Evolutionary conservation across 2,888 invertebrate species (phyloP).

Genomic region (Bimastos eiseni): DNA sequence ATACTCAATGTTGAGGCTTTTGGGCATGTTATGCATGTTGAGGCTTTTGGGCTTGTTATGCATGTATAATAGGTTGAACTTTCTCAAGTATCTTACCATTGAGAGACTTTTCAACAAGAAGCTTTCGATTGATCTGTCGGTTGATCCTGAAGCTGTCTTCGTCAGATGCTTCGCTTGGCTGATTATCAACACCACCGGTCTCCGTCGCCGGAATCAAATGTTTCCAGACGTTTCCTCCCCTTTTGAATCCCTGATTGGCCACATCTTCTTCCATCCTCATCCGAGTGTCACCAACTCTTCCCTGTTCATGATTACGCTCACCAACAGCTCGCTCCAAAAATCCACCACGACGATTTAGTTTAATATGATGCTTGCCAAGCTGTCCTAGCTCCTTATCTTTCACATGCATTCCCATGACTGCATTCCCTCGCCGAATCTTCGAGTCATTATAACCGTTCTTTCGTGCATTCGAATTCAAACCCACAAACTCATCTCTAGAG

Average conservation of each 20-base stretch:
- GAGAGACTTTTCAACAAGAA: neutral
- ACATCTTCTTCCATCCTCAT: neutral
- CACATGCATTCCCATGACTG: neutral
- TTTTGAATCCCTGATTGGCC: neutral
- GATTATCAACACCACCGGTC: neutral
- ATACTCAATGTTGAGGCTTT: too few species aligned
- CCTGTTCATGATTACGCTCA: neutral
- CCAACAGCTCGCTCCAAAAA: neutral
- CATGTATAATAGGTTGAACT: neutral
- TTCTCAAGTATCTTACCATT: neutral
- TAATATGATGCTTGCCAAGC: neutral
- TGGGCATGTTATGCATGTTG: too few species aligned
- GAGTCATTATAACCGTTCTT: neutral
- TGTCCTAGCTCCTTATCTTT: neutral
- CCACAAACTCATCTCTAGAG: neutral
- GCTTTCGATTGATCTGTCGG: conserved; percentile 8
- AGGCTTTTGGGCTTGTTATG: neutral
- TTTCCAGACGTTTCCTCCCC: neutral
- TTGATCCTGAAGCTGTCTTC: conserved; percentile 18
- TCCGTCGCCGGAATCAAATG: neutral
- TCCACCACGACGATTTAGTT: neutral
- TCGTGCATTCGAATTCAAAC: neutral
- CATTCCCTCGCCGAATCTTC: neutral
- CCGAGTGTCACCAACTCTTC: conserved; percentile 8
- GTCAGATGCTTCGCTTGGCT: neutral